phyloP scores from a whole-genome alignment of 2,113 vertebrate genomes.

The Eublepharis macularius region DNA sequence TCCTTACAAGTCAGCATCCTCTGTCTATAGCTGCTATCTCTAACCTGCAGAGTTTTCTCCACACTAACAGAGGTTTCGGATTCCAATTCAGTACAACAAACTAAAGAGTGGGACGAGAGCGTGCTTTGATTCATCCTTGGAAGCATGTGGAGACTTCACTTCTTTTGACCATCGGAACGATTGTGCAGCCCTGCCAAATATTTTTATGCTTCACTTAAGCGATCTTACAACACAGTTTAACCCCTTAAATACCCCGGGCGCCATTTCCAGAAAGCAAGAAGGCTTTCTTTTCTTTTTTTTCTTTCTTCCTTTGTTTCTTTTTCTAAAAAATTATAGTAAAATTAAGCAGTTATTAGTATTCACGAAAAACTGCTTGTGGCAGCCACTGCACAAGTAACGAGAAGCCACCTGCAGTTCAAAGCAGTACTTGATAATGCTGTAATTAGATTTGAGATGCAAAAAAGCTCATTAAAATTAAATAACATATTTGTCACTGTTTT shows the following conservation, averaged over 20 bases:
- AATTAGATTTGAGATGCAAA: slow-evolving; percentile 86
- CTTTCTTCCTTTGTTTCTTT: no score
- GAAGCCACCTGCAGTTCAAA: slow-evolving; percentile 82
- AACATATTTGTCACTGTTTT: slow-evolving; percentile 85
- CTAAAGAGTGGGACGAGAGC: no score
- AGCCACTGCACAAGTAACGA: slow-evolving; percentile 74
- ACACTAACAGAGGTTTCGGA: no score
- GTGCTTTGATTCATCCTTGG: no score
- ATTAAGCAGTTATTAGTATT: slow-evolving; percentile 76
- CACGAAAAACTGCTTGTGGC: slow-evolving; percentile 76
- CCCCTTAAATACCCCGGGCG: slow-evolving; percentile 31
- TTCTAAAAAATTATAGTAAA: slow-evolving; percentile 46
- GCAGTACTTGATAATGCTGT: slow-evolving; percentile 83
- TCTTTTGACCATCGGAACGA: neutral
- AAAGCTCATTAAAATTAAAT: slow-evolving; percentile 87
- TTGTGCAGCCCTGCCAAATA: slow-evolving; percentile 2
- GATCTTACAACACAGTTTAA: neutral
- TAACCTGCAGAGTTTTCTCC: no score
- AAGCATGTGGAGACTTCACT: neutral
- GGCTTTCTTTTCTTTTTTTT: neutral
- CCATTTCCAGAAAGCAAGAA: slow-evolving; percentile 16
- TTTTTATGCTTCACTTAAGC: slow-evolving; percentile 62
- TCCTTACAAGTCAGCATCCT: no score
- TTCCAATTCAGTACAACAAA: no score
- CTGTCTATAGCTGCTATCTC: no score